Base-by-base conservation (phyloP, 2,888 invertebrate genomes). In the Pyralis farinalis region DNA sequence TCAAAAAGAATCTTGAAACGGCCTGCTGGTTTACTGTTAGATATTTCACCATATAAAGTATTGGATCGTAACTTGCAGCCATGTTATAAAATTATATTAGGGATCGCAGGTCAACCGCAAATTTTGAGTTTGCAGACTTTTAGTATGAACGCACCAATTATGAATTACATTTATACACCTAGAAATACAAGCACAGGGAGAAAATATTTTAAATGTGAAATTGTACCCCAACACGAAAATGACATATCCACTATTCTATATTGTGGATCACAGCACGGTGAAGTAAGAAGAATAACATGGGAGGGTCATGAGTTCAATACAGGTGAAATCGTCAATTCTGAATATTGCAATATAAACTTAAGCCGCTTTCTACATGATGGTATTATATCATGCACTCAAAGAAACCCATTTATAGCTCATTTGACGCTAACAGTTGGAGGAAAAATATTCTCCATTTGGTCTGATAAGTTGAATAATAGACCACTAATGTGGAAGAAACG, bases 361-460 rank as follows among this genome's bases (percentile, higher is more conserved):
- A 89, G 79, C 47, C 87, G 90, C 33, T 82, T 74, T 40, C 90
- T 93, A 41, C 95, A 96, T 58, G 94, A 95, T 59, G 95, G 95
- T 0, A 92, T 94, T 0, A 73, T 96, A 31, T 83, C 91, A 0
- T 76, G 88, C 11, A 72, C 91, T 1, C 74, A 85, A 29, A 89
- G 91, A 63, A 95, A 94, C 55, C 92, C 92, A 0, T 91, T 92
- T 47, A 83, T 93, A 42, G 78, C 83, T 20, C 82, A 92, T 43
- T 61, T 95, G 4, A 81, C 94, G 25, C 77, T 94, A 4, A 93
- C 95, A 1, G 91, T 95, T 4, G 96, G 96, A 0, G 94, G 95
- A 4, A 93, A 91, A 71, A 90, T 93, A 40, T 92, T 95, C 63
- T 93, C 94, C 0, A 71, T 96, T 40, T 96, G 96, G 96, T 91